Conservation (phyloP, 1,140 invertebrate genomes). For the Planococcus citri region DNA sequence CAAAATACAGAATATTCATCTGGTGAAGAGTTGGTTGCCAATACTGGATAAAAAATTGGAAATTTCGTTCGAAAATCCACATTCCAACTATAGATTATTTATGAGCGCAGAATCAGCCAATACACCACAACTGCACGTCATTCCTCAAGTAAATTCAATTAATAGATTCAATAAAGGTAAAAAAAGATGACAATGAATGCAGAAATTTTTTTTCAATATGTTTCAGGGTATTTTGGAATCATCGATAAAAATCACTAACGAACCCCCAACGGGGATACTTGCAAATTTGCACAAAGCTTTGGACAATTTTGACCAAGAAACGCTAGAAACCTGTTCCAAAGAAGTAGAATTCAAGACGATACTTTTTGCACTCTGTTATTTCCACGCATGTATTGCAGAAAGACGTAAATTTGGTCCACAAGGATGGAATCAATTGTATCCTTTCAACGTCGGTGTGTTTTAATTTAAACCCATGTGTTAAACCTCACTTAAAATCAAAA, state of each 20-base stretch:
- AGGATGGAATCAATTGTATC: constrained; percentile 77
- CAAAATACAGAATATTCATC: constrained; percentile 68
- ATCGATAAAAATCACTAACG: constrained; percentile 92
- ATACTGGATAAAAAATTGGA: constrained; percentile 86
- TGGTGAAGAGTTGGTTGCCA: constrained; percentile 78
- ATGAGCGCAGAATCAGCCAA: constrained; percentile 55
- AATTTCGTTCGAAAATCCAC: constrained; percentile 50
- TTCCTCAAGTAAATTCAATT: constrained; percentile 42
- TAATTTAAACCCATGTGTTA: neutral
- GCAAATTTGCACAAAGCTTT: constrained; percentile 88
- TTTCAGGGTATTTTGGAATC: constrained; percentile 76
- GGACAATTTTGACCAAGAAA: constrained; percentile 88
- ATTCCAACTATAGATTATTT: constrained; percentile 56
- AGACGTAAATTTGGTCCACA: constrained; percentile 86
- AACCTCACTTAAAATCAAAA: too few species aligned
- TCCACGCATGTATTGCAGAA: constrained; percentile 88
- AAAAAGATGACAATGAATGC: neutral
- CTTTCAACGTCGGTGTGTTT: constrained; percentile 39
- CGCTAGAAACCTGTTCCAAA: constrained; percentile 80
- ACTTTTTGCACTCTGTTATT: constrained; percentile 86
- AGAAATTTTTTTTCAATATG: constrained; percentile 22
- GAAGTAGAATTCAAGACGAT: constrained; percentile 90
- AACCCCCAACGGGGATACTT: constrained; percentile 86
- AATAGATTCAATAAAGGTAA: neutral
- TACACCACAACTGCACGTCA: constrained; percentile 46